A percentile compares a stretch with the other conserved stretches of the same genome.
Conservation (phyloP, 2,888 invertebrate genomes). For the Eledona agricola region DNA sequence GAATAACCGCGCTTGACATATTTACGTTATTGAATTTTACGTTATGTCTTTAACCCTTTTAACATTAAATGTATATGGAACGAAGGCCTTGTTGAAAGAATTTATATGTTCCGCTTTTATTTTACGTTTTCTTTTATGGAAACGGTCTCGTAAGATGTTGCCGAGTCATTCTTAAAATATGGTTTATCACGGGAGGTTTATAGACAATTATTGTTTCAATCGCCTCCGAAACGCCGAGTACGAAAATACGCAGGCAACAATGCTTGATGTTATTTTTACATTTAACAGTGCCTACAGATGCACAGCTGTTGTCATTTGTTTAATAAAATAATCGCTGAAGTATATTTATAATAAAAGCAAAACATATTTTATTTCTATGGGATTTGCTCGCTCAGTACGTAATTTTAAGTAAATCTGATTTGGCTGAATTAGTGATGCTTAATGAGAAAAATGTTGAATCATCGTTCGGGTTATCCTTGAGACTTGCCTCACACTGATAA, state of each 20-base stretch:
- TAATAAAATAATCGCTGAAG: conserved; percentile 31
- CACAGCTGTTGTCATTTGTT: conserved; percentile 31
- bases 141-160: conserved; percentile 2
- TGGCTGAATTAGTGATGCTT: conserved; percentile 28
- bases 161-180: conserved; percentile 22
- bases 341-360: too few species aligned
- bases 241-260: conserved; percentile 46
- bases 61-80: conserved; percentile 30
- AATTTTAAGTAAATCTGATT: conserved; percentile 28
- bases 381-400: conserved; percentile 27
- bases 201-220: conserved; percentile 25
- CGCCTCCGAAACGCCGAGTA: conserved; percentile 11
- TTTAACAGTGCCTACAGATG: conserved; percentile 30
- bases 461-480: conserved; percentile 43
- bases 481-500: conserved; percentile 41
- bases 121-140: conserved; percentile 1
- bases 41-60: conserved; percentile 30
- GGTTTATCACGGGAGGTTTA: conserved; percentile 13
- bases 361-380: conserved; percentile 10
- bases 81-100: too few species aligned
- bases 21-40: conserved; percentile 23
- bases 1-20: conserved; percentile 22
- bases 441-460: conserved; percentile 40
- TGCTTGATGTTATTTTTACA: conserved; percentile 43
- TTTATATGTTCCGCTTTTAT: too few species aligned